These are phyloP conservation scores for Muscicapa comitata DNA, from an alignment of 2,797 vertebrate species.

Conservation along the genomic window DNA sequence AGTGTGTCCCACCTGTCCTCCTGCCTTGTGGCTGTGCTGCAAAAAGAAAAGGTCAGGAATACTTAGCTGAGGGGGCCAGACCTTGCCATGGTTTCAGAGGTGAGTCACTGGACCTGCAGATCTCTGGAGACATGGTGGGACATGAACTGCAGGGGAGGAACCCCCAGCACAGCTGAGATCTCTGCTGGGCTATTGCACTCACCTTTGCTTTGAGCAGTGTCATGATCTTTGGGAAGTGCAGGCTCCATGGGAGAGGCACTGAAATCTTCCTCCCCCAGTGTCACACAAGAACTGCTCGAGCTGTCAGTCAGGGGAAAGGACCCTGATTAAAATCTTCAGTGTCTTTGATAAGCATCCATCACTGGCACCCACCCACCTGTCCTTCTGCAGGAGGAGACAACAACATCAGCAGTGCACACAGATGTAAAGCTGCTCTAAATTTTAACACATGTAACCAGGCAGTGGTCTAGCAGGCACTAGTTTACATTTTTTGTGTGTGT, in stretches of 20 bases:
- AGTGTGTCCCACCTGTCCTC: accelerated
- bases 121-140: not conserved
- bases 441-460: not conserved
- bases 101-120: not conserved
- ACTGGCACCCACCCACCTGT: not conserved
- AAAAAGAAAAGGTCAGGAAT: not conserved
- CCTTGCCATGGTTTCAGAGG: not conserved
- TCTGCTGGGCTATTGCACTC: not conserved
- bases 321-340: not conserved
- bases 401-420: not conserved
- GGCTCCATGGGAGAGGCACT: not conserved
- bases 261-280: not conserved
- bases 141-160: not conserved
- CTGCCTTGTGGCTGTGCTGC: not conserved
- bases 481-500: not conserved
- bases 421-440: not conserved
- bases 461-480: not conserved
- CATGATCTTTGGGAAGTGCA: not conserved
- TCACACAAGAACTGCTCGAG: not conserved
- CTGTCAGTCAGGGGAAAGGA: not conserved
- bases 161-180: not conserved
- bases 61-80: not conserved
- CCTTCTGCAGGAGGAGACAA: not conserved
- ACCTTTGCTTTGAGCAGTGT: not conserved
- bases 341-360: not conserved